phyloP scores from a whole-genome alignment of 2,797 vertebrate genomes.

The Euthynnus affinis region DNA sequence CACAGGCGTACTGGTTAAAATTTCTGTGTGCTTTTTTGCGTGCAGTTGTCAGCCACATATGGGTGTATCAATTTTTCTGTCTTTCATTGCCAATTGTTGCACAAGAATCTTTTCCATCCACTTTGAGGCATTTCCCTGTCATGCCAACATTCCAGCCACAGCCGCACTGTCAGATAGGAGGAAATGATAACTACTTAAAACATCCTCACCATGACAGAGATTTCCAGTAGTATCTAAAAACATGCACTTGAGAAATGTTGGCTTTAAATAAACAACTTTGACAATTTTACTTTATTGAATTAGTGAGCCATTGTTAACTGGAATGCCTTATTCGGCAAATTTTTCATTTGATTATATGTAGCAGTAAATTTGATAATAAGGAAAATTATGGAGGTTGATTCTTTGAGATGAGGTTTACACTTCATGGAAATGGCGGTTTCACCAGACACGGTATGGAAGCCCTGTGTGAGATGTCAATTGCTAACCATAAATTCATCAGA shows the following conservation, averaged over 20 bases:
- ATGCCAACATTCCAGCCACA: slow-evolving; percentile 79
- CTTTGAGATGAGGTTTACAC: no score
- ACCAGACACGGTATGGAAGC: neutral
- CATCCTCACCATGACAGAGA: slow-evolving; percentile 53
- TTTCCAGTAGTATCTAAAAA: slow-evolving; percentile 31
- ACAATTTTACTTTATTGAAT: slow-evolving; percentile 6
- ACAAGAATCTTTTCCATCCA: slow-evolving; percentile 81
- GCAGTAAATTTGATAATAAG: slow-evolving; percentile 5
- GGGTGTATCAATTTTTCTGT: slow-evolving; percentile 77
- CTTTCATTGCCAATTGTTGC: slow-evolving; percentile 83
- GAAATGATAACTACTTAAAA: slow-evolving; percentile 72
- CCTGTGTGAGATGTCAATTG: slow-evolving; percentile 26
- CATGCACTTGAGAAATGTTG: slow-evolving; percentile 3
- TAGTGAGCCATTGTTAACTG: neutral
- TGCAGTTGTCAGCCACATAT: slow-evolving; percentile 80
- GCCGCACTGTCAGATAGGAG: slow-evolving; percentile 67
- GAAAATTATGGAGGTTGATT: neutral
- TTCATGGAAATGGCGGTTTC: no score
- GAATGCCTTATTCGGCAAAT: neutral
- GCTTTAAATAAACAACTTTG: neutral
- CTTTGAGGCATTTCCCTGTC: slow-evolving; percentile 80
- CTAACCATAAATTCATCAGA: slow-evolving; percentile 11
- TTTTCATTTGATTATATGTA: neutral
- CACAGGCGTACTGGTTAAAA: slow-evolving; percentile 61
- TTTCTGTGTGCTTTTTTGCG: slow-evolving; percentile 68